Percentiles rank a stretch among this genome's conserved stretches.
Evolutionary conservation across 2,888 invertebrate genomes (phyloP).

Genomic region (Branchinecta sandiegonensis): DNA sequence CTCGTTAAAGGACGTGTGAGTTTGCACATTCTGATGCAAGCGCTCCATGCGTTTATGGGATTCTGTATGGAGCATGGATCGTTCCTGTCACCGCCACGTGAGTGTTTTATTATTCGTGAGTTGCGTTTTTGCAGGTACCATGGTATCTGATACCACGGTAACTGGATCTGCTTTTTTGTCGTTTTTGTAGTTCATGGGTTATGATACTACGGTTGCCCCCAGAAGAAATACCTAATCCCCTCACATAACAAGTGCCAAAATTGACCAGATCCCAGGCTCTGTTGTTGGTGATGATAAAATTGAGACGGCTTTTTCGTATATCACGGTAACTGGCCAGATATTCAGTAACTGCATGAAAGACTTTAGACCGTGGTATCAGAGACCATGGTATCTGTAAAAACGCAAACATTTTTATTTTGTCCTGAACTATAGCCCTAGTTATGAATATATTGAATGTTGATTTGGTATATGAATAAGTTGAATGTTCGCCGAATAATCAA

Average conservation of each 20-base stretch:
- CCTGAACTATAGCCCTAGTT: too few relatives aligned
- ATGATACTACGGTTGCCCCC: neutral
- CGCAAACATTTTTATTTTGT: too few relatives aligned
- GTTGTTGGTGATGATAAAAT: too few relatives aligned
- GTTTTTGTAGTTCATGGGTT: neutral
- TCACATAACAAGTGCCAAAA: neutral
- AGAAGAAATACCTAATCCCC: neutral
- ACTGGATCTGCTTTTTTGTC: neutral
- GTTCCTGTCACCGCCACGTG: conserved; percentile 70
- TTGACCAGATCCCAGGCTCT: too few relatives aligned
- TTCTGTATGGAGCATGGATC: conserved; percentile 86
- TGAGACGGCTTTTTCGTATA: too few relatives aligned
- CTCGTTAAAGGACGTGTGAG: conserved; percentile 56
- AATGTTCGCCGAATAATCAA: too few relatives aligned
- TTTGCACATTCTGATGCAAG: neutral
- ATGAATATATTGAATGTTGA: too few relatives aligned
- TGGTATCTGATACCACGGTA: conserved; percentile 5
- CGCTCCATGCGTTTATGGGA: conserved; percentile 83
- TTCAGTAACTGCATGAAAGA: too few relatives aligned
- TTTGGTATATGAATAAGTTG: too few relatives aligned
- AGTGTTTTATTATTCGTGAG: conserved; percentile 37
- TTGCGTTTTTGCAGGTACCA: neutral
- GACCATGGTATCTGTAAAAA: too few relatives aligned
- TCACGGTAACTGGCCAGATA: too few relatives aligned
- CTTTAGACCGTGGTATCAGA: too few relatives aligned